These are phyloP conservation scores for Adineta ricciae DNA, from an alignment of 2,888 invertebrate species.

Conservation along the genomic window DNA sequence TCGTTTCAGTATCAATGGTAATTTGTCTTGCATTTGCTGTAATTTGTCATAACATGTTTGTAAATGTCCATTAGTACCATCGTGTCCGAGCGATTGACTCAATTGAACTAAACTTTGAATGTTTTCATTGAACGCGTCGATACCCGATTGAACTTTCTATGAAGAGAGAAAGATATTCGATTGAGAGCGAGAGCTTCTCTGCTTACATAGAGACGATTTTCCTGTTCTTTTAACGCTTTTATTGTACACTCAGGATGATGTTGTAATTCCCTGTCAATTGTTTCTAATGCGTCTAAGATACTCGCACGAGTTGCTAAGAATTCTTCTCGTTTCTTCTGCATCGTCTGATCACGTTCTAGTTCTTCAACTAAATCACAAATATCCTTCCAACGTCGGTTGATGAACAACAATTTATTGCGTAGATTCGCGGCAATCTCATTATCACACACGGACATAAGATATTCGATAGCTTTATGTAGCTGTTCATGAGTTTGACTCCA, in stretches of 20 bases:
- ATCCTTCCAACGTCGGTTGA: constrained; percentile 31
- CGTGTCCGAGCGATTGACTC: not conserved
- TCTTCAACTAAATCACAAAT: constrained; percentile 5
- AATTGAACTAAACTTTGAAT: not conserved
- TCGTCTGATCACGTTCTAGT: constrained; percentile 22
- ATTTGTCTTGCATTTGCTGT: not conserved
- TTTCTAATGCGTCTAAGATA: constrained; percentile 25
- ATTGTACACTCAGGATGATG: not conserved
- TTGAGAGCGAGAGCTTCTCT: not conserved
- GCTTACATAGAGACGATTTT: constrained; percentile 1
- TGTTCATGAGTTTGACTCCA: constrained; percentile 25
- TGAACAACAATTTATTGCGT: constrained; percentile 6
- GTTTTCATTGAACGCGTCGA: not conserved
- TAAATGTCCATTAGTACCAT: not conserved
- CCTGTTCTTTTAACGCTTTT: constrained; percentile 7
- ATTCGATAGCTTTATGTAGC: constrained; percentile 23
- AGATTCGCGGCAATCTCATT: not conserved
- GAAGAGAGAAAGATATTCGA: not conserved
- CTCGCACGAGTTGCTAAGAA: not conserved
- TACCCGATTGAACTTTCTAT: not conserved
- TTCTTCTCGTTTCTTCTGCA: not conserved
- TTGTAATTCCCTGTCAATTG: not conserved
- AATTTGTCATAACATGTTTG: constrained; percentile 21
- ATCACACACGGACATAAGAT: constrained; percentile 30
- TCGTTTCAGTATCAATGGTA: not conserved